Evolutionary conservation across 2,797 vertebrate genomes (phyloP).

Genomic region (Notolepis coatsorum): DNA sequence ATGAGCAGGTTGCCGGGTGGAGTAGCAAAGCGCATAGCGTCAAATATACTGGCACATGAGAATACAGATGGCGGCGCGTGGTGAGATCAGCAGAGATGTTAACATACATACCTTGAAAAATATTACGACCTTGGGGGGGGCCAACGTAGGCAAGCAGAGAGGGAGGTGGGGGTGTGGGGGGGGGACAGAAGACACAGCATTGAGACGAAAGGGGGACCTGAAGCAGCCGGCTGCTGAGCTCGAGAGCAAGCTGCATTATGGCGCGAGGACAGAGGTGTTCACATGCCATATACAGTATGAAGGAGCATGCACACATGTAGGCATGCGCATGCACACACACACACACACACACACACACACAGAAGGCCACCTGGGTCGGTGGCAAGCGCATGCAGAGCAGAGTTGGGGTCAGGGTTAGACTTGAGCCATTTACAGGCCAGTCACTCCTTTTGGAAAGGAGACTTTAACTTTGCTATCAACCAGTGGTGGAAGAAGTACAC

Average conservation of each 20-base stretch:
- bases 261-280: slow-evolving; percentile 5
- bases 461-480: too few species aligned
- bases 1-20: neutral
- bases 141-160: slow-evolving; percentile 77
- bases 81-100: slow-evolving; percentile 28
- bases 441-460: too few species aligned
- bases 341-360: slow-evolving; percentile 6
- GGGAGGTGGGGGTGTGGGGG: slow-evolving; percentile 54
- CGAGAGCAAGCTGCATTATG: neutral
- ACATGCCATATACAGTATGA: too few species aligned
- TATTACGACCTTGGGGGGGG: slow-evolving; percentile 80
- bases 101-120: slow-evolving; percentile 86
- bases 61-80: slow-evolving; percentile 30
- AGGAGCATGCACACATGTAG: slow-evolving; percentile 9
- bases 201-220: slow-evolving; percentile 60
- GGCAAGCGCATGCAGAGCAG: slow-evolving; percentile 11
- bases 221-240: slow-evolving; percentile 18
- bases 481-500: too few species aligned
- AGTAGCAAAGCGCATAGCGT: neutral
- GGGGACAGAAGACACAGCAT: slow-evolving; percentile 76
- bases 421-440: too few species aligned
- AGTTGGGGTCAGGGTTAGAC: slow-evolving; percentile 22
- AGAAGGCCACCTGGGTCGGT: neutral
- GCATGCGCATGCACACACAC: neutral
- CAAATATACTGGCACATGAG: slow-evolving; percentile 29